Evolutionary conservation across 1,140 invertebrate genomes (phyloP), one percentile per base, ranked within the genome.

Genomic region (Drosophila equinoxialis): DNA sequence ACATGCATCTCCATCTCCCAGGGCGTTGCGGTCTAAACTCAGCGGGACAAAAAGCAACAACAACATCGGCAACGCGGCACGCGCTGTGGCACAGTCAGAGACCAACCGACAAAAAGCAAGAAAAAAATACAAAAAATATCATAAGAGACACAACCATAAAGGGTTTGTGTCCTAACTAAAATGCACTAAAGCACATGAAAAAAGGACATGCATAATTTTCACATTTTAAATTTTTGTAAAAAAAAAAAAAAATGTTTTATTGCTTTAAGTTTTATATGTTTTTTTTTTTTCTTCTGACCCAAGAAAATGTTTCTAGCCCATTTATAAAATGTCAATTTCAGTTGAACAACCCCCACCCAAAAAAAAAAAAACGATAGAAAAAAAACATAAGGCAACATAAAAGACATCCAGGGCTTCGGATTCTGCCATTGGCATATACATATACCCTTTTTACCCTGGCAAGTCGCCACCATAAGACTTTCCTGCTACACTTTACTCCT

Each of bases 301-400:
- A 48, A 75, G 68, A 76, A 79, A 68, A 66, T 61, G 48, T 59
- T 68, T 51, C 17, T 51, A 51, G 71, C 80, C 79, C 85, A 89
- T 89, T 89, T 89, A 89, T 89, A 89, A 89, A 89, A 89, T 89
- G 84, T 89, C 84, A 89, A 89, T 90, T 90, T 81, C 85, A 89
- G 85, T 60, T 63, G 60, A 48, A 69, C 68, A 65, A 55, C 54
- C 51, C 58, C 74, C 6, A 5, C 57, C 54, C 48, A 61, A 48
- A 71, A 45, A 54, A 23, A 65, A 65, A 54, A 65, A 39, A 63
- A 42, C 10, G 37, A 68, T 30, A 30, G 30, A 26, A 48, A 45
- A 55, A 45, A 68, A 65, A 65, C 37, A 13, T 39, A 39, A 37
- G 35, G 45, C 58, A 37, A 62, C 65, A 68, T 71, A 80, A 85